These are phyloP conservation scores for Drosophila sechellia DNA, from an alignment of 1,140 invertebrate species.

Conservation along the genomic window DNA sequence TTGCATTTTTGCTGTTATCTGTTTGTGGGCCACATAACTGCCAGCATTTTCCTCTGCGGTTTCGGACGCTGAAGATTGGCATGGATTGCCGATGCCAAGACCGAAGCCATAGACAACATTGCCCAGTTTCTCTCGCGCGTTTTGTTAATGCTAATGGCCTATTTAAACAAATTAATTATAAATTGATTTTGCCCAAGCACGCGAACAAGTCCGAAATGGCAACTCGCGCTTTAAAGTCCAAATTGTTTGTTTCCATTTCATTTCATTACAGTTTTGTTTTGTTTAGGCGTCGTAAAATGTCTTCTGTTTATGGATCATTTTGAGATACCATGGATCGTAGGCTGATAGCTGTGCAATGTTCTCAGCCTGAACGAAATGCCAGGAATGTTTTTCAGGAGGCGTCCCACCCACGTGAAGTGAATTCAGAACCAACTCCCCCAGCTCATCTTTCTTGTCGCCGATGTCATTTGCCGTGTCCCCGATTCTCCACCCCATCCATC, in stretches of 20 bases:
- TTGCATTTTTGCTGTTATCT: slow-evolving; percentile 45
- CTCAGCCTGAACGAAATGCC: too few species aligned
- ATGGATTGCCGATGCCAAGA: slow-evolving; percentile 57
- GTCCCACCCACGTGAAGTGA: slow-evolving; percentile 15
- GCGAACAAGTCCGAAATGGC: slow-evolving; percentile 26
- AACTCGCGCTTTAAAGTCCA: slow-evolving; percentile 9
- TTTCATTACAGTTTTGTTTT: not conserved
- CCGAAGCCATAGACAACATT: slow-evolving; percentile 26
- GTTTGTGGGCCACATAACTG: slow-evolving; percentile 78
- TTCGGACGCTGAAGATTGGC: slow-evolving; percentile 38
- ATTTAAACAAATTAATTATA: slow-evolving; percentile 62
- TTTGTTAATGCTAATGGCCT: slow-evolving; percentile 61
- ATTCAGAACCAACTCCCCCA: slow-evolving; percentile 3
- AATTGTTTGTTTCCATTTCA: not conserved
- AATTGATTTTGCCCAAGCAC: slow-evolving; percentile 43
- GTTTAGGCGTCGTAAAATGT: too few species aligned
- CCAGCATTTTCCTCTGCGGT: slow-evolving; percentile 40
- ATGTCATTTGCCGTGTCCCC: slow-evolving; percentile 54
- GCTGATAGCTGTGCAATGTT: too few species aligned
- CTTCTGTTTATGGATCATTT: too few species aligned
- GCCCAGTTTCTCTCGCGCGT: slow-evolving; percentile 16
- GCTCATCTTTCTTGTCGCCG: not conserved
- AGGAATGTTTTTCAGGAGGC: too few species aligned
- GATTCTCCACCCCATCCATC: slow-evolving; percentile 25
- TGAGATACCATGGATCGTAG: too few species aligned